Percentiles rank a stretch among this genome's conserved stretches.
Evolutionary conservation across 2,113 vertebrate genomes (phyloP).

Genomic region (Malaclemys terrapin): DNA sequence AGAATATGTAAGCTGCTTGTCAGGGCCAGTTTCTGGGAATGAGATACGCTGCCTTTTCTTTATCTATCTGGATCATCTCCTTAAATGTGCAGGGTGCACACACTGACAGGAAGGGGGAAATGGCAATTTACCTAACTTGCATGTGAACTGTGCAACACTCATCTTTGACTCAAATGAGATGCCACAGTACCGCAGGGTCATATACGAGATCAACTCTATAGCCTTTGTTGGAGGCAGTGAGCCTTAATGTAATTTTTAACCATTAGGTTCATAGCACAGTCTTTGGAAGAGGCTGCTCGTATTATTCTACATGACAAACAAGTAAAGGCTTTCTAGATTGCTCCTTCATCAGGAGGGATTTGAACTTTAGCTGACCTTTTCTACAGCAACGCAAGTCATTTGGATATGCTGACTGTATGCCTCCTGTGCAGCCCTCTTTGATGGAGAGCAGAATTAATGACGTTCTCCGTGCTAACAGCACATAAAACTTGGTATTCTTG

Average conservation of each 20-base stretch:
- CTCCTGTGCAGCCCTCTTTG: neutral
- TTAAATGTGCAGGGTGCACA: neutral
- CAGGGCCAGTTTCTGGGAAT: constrained; percentile 45
- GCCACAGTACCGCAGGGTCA: constrained; percentile 19
- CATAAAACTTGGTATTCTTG: neutral
- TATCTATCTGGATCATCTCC: constrained; percentile 46
- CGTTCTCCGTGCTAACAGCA: neutral
- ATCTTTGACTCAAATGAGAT: constrained; percentile 34
- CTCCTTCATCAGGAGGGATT: constrained; percentile 7
- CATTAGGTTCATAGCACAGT: neutral
- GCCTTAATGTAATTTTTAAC: constrained; percentile 56
- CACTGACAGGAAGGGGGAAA: constrained; percentile 49
- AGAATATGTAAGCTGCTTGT: neutral
- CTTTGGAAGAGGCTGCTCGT: neutral
- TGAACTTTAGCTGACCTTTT: constrained; percentile 70
- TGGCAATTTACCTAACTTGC: constrained; percentile 23
- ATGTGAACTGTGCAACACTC: constrained; percentile 15
- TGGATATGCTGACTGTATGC: constrained; percentile 26
- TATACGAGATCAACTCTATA: constrained; percentile 13
- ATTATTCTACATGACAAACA: constrained; percentile 18
- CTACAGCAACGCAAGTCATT: constrained; percentile 13
- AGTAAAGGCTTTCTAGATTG: constrained; percentile 28
- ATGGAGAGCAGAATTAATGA: constrained; percentile 54
- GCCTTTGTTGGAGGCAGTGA: constrained; percentile 6
- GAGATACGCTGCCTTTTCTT: neutral